A percentile compares a stretch with the other conserved stretches of the same genome.
These are phyloP conservation scores for Amiota minor DNA, from an alignment of 2,888 invertebrate species.

Conservation along the genomic window DNA sequence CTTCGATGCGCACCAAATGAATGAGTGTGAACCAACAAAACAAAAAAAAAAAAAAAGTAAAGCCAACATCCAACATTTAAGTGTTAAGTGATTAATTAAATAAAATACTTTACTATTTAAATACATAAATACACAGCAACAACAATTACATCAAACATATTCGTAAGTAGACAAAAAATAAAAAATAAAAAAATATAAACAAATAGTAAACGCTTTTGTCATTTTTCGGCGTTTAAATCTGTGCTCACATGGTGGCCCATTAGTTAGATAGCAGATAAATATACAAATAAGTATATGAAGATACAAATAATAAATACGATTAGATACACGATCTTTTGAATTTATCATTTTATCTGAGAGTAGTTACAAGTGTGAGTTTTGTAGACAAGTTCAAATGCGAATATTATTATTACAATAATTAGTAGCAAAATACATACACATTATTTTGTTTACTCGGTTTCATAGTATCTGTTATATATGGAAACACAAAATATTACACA, in stretches of 20 bases:
- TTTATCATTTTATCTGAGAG: neutral
- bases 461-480: too few species aligned
- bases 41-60: conserved; percentile 2
- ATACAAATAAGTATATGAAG: neutral
- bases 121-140: conserved; percentile 35
- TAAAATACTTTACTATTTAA: conserved; percentile 59
- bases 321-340: neutral
- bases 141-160: neutral
- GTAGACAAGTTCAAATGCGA: too few species aligned
- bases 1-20: neutral
- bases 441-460: too few species aligned
- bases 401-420: neutral
- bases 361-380: neutral
- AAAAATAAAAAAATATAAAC: too few species aligned
- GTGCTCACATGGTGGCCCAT: neutral
- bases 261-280: conserved; percentile 9
- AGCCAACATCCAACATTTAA: conserved; percentile 36
- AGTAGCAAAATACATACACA: too few species aligned
- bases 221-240: conserved; percentile 22
- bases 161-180: neutral
- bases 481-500: too few species aligned
- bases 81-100: conserved; percentile 66
- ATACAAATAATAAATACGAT: neutral
- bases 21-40: neutral
- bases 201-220: conserved; percentile 19